Base-by-base conservation (phyloP, 2,888 invertebrate genomes). In the Stegophylla sp. region DNA sequence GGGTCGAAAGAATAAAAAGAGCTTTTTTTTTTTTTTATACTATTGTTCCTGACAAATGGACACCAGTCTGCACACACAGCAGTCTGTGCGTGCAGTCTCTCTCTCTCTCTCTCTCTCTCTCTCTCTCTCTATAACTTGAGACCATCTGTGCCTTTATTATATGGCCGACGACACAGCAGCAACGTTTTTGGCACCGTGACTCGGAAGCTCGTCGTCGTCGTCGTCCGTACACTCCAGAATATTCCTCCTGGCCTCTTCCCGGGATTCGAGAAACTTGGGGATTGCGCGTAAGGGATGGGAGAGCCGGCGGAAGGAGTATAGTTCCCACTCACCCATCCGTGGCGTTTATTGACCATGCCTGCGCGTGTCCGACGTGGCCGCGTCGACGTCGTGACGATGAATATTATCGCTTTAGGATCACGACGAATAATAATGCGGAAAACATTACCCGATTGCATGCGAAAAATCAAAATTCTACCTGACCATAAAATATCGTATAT, bases 71-170 rank as follows among this genome's bases (percentile, higher is more conserved):
- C 17, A n/a, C 34, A 34, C 7, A 34, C 34, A 34, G 4, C 26
- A 59, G 26, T 61, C 61, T n/a, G n/a, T 15, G 9, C 48, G 26
- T n/a, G n/a, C n/a, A n/a, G n/a, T n/a, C n/a, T n/a, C n/a, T n/a
- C n/a, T n/a, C n/a, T n/a, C n/a, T n/a, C n/a, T n/a, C n/a, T n/a
- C n/a, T n/a, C n/a, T n/a, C n/a, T n/a, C n/a, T n/a, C n/a, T n/a
- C n/a, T n/a, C n/a, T n/a, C n/a, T n/a, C n/a, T n/a, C n/a, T n/a
- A 67, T 26, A 56, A 76, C 76, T 76, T 76, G 41, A 56, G 53
- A 76, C 76, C 66, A 67, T 64, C 76, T 56, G 76, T 26, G 66
- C 23, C 23, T 41, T 66, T 76, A 75, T n/a, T n/a, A n/a, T n/a
- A 75, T 76, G 48, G 66, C 51, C 15, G 66, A 5, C 41, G 76